Evolutionary conservation across 2,888 invertebrate species (phyloP).

Genomic region (Mythimna lalbum): DNA sequence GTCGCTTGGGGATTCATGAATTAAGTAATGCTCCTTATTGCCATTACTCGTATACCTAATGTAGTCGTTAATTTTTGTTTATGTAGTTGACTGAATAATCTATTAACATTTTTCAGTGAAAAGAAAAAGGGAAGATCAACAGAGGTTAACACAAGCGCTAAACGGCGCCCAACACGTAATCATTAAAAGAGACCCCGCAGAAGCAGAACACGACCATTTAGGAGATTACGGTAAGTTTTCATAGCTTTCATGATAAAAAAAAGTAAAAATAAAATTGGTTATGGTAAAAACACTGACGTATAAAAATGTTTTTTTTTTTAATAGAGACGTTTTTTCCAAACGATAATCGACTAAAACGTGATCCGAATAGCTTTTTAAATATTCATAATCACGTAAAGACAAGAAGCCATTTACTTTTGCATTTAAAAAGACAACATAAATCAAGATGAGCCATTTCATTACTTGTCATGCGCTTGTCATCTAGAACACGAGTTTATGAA

Average conservation of each 20-base stretch:
- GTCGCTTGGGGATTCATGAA: too few relatives aligned
- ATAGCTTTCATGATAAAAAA: background rate
- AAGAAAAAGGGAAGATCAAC: slow-evolving; percentile 83
- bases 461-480: slow-evolving; percentile 11
- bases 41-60: too few relatives aligned
- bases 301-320: background rate
- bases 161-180: slow-evolving; percentile 94
- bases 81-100: background rate
- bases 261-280: background rate
- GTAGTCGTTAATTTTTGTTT: too few relatives aligned
- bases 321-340: background rate
- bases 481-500: slow-evolving; percentile 12
- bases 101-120: slow-evolving; percentile 78
- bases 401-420: slow-evolving; percentile 7
- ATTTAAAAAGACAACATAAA: slow-evolving; percentile 33
- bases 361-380: slow-evolving; percentile 20
- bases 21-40: too few relatives aligned
- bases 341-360: slow-evolving; percentile 34
- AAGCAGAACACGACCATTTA: slow-evolving; percentile 91
- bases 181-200: slow-evolving; percentile 92
- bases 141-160: slow-evolving; percentile 79
- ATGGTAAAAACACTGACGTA: background rate
- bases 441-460: slow-evolving; percentile 16
- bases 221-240: slow-evolving; percentile 95
- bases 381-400: slow-evolving; percentile 2